These are phyloP conservation scores for Drosophila subpulchrella DNA, from an alignment of 1,140 invertebrate genomes.

Conservation along the genomic window DNA sequence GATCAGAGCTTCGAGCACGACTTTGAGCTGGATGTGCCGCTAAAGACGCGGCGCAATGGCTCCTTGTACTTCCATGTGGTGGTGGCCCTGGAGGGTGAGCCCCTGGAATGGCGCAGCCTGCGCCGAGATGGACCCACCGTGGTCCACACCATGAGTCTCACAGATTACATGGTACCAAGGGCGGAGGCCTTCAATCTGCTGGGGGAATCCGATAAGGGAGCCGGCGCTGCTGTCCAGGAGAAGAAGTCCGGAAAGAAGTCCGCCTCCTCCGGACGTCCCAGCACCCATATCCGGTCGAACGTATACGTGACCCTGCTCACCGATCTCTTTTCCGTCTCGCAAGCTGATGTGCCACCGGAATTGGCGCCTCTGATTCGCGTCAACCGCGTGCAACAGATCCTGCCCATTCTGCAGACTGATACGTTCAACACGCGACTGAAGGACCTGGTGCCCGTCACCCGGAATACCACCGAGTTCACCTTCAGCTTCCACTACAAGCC, in stretches of 20 bases:
- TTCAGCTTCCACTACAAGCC: conserved; percentile 87
- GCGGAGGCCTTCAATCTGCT: conserved; percentile 91
- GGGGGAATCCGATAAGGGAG: conserved; percentile 84
- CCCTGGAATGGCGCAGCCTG: conserved; percentile 86
- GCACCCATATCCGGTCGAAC: conserved; percentile 87
- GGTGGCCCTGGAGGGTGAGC: conserved; percentile 85
- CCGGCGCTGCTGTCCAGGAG: not conserved
- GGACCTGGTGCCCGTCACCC: conserved; percentile 89
- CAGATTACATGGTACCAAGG: conserved; percentile 90
- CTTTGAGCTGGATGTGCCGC: conserved; percentile 88
- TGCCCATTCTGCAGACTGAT: conserved; percentile 94
- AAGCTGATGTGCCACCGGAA: conserved; percentile 87
- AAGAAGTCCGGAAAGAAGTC: conserved; percentile 6
- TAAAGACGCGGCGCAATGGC: conserved; percentile 90
- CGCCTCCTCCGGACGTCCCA: conserved; percentile 20
- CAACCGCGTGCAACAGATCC: conserved; percentile 88
- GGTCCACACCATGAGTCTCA: conserved; percentile 87
- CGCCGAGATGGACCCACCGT: conserved; percentile 86
- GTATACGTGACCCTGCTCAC: conserved; percentile 88
- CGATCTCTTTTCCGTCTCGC: conserved; percentile 86
- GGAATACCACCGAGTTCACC: conserved; percentile 86
- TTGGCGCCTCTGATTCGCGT: conserved; percentile 86
- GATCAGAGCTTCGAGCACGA: conserved; percentile 83
- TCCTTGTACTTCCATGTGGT: conserved; percentile 90
- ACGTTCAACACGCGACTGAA: conserved; percentile 91